Evolutionary conservation across 2,797 vertebrate species (phyloP), one percentile per base, ranked within the genome.

Genomic region (Sphenopsis melanotis): DNA sequence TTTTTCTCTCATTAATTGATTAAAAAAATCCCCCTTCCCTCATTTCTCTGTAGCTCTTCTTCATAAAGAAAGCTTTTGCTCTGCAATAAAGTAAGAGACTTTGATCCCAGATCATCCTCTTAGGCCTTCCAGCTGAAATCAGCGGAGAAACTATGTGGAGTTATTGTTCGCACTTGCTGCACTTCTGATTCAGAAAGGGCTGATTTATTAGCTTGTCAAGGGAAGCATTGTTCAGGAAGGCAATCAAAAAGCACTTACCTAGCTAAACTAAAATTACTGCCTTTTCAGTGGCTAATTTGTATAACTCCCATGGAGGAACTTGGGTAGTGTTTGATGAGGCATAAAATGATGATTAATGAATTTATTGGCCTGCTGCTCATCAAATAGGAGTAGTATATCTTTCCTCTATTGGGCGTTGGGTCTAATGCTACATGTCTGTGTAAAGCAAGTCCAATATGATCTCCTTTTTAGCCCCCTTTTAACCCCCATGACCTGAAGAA

Each of bases 311-410:
- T 99, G 98, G 99, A 99, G 99, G 99, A 98, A 98, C 98, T 99
- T 98, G 99, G 98, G 99, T 99, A 99, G 99, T 98, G 98, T 99
- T 99, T 99, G 99, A 99, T 99, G 99, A 99, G 99, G 99, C 99
- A 99, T 99, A 99, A 99, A 99, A 99, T 99, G 99, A 99, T 99
- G 99, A 99, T 99, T 99, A 99, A 99, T 99, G 99, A 99, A 99
- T 99, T 99, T 99, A 99, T 99, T 99, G 99, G 99, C 98, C 98
- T 97, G 96, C 98, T 98, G 98, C 98, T 99, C 99, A 98, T 99
- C 99, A 99, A 99, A 99, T 97, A 97, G 98, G 98, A 98, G 97
- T 98, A 98, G 98, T 98, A 98, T 98, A 98, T 99, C 98, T 98
- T 98, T 98, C 97, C 98, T 97, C 94, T 98, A 96, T 96, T 97